Base-by-base conservation (phyloP, 2,797 vertebrate species). In the Catharus ustulatus region DNA sequence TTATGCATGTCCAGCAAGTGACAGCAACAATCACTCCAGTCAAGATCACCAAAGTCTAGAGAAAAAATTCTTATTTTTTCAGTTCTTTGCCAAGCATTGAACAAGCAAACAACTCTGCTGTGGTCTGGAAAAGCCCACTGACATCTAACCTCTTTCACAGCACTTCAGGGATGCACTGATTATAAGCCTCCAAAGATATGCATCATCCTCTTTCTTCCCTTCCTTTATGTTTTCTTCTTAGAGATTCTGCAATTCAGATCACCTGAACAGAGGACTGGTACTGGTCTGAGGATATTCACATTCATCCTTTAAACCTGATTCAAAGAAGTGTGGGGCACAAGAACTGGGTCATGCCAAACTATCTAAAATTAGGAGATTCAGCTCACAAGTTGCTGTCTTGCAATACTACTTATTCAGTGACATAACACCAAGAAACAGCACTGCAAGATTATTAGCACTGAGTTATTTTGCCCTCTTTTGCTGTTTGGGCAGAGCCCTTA, bases 61-160 rank as follows among this genome's bases (percentile, higher is more conserved):
- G 34, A 10, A 24, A 82, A 77, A 83, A n/a, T n/a, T n/a, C n/a
- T n/a, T n/a, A n/a, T n/a, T n/a, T n/a, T n/a, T n/a, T n/a, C n/a
- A n/a, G n/a, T n/a, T n/a, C 45, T 78, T 45, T 64, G 30, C 46
- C 6, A 11, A 82, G 30, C 48, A 42, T 26, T 68, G 27, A 75
- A 77, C 11, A 84, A 83, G 24, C 2, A 2, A 82, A 73, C 26
- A 72, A 19, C n/a, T 61, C 66, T 6, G 1, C 9, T 0, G 0
- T 2, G 43, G 20, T 77, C 43, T 57, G 55, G 49, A 82, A 82
- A 62, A 79, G 30, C 52, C 59, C 63, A 59, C 18, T n/a, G 38
- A 49, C 59, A 67, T 19, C n/a, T 16, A 26, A 66, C 4, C 21
- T 62, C 48, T 26, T 61, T 26, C 79, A 73, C 20, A 83, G 73